Evolutionary conservation across 2,797 vertebrate species (phyloP).

Genomic region (Propithecus deckenii): DNA sequence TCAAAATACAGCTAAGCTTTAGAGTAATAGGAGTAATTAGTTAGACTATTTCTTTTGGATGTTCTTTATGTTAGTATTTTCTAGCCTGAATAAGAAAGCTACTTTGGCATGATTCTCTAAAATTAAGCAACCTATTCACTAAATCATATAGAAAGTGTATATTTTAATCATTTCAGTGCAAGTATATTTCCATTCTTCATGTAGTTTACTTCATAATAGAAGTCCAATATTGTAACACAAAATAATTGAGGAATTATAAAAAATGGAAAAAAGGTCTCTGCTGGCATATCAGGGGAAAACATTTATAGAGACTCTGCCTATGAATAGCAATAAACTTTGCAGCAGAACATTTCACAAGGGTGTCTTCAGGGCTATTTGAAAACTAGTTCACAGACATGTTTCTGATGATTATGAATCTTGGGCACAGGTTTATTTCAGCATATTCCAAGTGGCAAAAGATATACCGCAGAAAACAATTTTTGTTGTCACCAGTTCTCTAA

Average conservation of each 20-base stretch:
- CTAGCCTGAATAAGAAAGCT: neutral
- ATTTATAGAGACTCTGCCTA: neutral
- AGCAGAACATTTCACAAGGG: neutral
- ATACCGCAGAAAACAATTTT: conserved; percentile 28
- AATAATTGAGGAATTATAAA: neutral
- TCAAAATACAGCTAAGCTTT: neutral
- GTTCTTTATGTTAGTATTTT: neutral
- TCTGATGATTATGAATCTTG: neutral
- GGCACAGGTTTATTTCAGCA: neutral
- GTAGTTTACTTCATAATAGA: neutral
- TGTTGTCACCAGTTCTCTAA: conserved; percentile 12
- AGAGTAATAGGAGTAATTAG: neutral
- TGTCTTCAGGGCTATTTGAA: neutral
- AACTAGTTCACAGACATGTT: neutral
- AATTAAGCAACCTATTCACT: neutral
- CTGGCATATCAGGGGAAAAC: neutral
- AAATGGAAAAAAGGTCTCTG: neutral
- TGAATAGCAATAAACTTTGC: neutral
- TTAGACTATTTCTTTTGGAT: neutral
- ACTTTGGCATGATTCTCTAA: neutral
- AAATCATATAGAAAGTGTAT: neutral
- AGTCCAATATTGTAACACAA: neutral
- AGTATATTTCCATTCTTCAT: neutral
- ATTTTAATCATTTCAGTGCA: neutral
- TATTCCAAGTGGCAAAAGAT: neutral